These are phyloP conservation scores for Protonemura montana DNA, from an alignment of 2,888 invertebrate genomes.

Conservation along the genomic window DNA sequence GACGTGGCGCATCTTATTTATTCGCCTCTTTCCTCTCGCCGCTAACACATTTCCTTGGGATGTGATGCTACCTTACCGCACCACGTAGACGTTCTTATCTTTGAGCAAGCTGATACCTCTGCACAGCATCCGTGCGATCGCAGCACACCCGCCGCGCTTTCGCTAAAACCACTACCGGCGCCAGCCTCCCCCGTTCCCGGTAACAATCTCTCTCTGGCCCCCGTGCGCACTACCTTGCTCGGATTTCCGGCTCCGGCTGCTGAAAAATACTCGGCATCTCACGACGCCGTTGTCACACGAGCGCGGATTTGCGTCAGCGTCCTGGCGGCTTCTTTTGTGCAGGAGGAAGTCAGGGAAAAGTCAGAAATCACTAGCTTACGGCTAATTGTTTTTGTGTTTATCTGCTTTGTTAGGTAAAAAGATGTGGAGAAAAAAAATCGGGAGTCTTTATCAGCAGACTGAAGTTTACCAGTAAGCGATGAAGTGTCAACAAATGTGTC, in stretches of 20 bases:
- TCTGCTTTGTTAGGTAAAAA: too few species aligned
- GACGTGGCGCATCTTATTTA: neutral
- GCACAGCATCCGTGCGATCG: neutral
- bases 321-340: too few species aligned
- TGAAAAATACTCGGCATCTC: neutral
- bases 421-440: too few species aligned
- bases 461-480: too few species aligned
- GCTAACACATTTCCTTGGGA: constrained; percentile 7
- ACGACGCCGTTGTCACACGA: neutral
- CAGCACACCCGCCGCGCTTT: too few species aligned
- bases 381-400: too few species aligned
- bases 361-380: too few species aligned
- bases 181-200: neutral
- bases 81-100: neutral
- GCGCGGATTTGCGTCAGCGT: neutral
- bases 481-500: too few species aligned
- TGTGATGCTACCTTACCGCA: neutral
- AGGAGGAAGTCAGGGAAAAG: too few species aligned
- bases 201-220: neutral
- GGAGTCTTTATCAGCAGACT: too few species aligned
- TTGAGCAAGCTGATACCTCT: neutral
- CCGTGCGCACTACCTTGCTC: neutral
- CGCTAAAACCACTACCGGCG: neutral
- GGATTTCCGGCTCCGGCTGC: neutral
- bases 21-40: neutral